Evolutionary conservation across 2,797 vertebrate genomes (phyloP).

Genomic region (Sebastes hubbsi): DNA sequence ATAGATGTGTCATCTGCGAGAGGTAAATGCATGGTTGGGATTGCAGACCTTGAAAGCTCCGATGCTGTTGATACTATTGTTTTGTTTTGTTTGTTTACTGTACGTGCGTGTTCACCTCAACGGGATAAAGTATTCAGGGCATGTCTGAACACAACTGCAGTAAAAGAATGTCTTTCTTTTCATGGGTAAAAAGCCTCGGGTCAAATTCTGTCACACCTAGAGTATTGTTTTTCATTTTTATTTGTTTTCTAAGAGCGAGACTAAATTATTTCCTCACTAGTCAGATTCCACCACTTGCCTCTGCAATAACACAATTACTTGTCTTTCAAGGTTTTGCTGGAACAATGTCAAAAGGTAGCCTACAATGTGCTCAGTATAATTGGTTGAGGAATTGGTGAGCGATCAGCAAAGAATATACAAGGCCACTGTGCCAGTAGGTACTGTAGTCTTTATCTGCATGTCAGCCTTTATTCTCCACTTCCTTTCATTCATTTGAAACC

Average conservation of each 20-base stretch:
- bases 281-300: slow-evolving; percentile 39
- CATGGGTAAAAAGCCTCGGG: slow-evolving; percentile 42
- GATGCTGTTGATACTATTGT: slow-evolving; percentile 69
- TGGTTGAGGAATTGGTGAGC: slow-evolving; percentile 38
- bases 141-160: slow-evolving; percentile 72
- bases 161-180: slow-evolving; percentile 66
- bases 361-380: slow-evolving; percentile 59
- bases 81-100: slow-evolving; percentile 74
- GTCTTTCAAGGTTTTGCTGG: slow-evolving; percentile 54
- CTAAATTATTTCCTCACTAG: slow-evolving; percentile 40
- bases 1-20: slow-evolving; percentile 52
- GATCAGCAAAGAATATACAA: slow-evolving; percentile 66
- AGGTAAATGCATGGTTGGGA: slow-evolving; percentile 51
- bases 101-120: slow-evolving; percentile 64
- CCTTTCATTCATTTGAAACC: slow-evolving; percentile 84
- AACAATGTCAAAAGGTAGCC: slow-evolving; percentile 59
- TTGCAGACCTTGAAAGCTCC: slow-evolving; percentile 53
- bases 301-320: slow-evolving; percentile 37
- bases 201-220: slow-evolving; percentile 55
- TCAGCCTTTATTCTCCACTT: slow-evolving; percentile 66
- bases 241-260: slow-evolving; percentile 23
- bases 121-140: slow-evolving; percentile 64
- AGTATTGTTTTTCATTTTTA: slow-evolving; percentile 62
- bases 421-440: slow-evolving; percentile 66
- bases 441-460: slow-evolving; percentile 65